Conservation (phyloP, 2,888 invertebrate genomes). For the Cephalotes varians region DNA sequence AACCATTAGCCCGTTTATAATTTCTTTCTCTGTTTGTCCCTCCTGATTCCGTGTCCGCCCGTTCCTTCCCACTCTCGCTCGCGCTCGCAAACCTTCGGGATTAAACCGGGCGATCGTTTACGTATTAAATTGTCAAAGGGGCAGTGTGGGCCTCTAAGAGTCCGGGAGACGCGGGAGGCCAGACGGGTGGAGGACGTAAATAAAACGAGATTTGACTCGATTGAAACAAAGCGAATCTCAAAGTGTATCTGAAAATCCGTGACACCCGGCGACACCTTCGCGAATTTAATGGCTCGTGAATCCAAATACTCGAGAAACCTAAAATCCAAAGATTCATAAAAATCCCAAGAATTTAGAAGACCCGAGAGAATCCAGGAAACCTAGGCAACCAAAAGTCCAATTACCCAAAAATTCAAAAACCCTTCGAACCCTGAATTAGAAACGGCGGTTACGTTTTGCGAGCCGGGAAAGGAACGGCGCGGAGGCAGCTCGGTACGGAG, state of each 20-base stretch:
- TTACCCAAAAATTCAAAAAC: neutral
- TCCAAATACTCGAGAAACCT: neutral
- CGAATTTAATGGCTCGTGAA: constrained; percentile 1
- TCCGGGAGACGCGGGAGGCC: neutral
- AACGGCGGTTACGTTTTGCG: neutral
- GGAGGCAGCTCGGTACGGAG: constrained; percentile 27
- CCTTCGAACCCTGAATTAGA: neutral
- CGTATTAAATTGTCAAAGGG: constrained; percentile 21
- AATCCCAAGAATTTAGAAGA: neutral
- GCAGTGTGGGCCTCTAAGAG: neutral
- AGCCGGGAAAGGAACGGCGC: constrained; percentile 40
- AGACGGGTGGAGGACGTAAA: neutral
- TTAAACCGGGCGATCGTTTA: constrained; percentile 16
- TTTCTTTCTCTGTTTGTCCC: constrained; percentile 67
- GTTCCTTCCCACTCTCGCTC: constrained; percentile 38
- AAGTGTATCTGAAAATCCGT: neutral
- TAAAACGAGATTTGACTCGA: neutral
- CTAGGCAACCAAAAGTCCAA: neutral
- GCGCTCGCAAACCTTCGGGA: neutral
- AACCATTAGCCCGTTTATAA: constrained; percentile 68
- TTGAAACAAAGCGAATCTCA: neutral
- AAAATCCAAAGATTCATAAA: neutral
- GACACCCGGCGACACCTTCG: neutral
- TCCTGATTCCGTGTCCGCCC: constrained; percentile 54
- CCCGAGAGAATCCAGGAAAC: neutral